Percentiles rank a stretch among this genome's conserved stretches.
These are phyloP conservation scores for Phenacoccus solenopsis DNA, from an alignment of 1,140 invertebrate genomes.

Conservation along the genomic window DNA sequence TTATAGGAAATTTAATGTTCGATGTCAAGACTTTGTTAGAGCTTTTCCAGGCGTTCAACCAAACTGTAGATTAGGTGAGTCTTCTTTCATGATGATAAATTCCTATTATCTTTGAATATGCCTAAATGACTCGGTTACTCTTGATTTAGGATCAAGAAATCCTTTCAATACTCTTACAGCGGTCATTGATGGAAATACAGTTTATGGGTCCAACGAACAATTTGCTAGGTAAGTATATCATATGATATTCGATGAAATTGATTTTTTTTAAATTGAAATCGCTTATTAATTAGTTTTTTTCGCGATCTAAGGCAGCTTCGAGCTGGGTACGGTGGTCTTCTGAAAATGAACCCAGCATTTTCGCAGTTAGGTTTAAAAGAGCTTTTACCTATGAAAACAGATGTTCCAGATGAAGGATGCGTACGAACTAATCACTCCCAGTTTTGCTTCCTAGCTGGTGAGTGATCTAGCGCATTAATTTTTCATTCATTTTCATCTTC, in stretches of 20 bases:
- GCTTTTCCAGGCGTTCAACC: constrained; percentile 69
- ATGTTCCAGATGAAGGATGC: constrained; percentile 86
- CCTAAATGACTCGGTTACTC: too few relatives aligned
- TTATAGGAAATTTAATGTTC: constrained; percentile 68
- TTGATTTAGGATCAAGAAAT: constrained; percentile 46
- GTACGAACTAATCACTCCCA: constrained; percentile 72
- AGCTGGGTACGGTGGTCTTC: constrained; percentile 58
- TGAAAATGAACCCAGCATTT: constrained; percentile 81
- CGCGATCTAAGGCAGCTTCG: constrained; percentile 59
- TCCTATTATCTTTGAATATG: too few relatives aligned
- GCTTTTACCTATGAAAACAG: constrained; percentile 72
- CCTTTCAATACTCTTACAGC: constrained; percentile 74
- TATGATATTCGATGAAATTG: not conserved
- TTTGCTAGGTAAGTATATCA: constrained; percentile 45
- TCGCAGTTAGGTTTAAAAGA: constrained; percentile 76
- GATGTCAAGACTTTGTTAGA: constrained; percentile 76
- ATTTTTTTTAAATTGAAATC: too few relatives aligned
- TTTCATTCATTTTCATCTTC: not conserved
- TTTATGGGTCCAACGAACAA: constrained; percentile 67
- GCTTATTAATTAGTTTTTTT: too few relatives aligned
- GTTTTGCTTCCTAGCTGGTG: constrained; percentile 83
- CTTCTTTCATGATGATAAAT: too few relatives aligned
- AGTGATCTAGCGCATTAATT: constrained; percentile 24
- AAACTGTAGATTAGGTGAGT: constrained; percentile 60
- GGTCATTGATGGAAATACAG: constrained; percentile 68